Evolutionary conservation across 2,888 invertebrate genomes (phyloP), one percentile per base, ranked within the genome.

Genomic region (Nysson spinosus): DNA sequence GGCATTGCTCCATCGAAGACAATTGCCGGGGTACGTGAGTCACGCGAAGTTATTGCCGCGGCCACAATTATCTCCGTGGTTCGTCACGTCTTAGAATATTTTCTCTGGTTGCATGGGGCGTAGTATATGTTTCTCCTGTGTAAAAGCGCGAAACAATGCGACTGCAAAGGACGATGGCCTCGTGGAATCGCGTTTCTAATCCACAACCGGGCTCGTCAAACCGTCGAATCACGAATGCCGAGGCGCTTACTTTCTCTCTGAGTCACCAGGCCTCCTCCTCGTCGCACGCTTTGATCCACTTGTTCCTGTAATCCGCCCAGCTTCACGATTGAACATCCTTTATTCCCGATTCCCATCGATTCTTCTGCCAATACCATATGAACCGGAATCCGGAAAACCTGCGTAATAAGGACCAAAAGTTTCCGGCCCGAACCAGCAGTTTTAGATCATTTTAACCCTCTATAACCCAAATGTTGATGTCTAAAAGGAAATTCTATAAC

Each of bases 211-310:
- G 69, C 69, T 69, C 77, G 76, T 78, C 77, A 65, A 76, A 72
- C 63, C 72, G 56, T 75, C 77, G 75, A 69, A 69, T 72, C 72
- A 63, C 75, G 69, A 70, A 69, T 74, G 66, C 75, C 74, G 74
- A 70, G 70, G 69, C 72, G 74, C 72, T 80, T 75, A 82, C 82
- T 82, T 82, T 82, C 82, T 81, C 82, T 82, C 82, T 80, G 82
- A 81, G 67, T 82, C 81, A 82, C 75, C 68, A 61, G 42, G 22
- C 28, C 42, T 42, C 69, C 63, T 66, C 69, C 66, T 69, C 77
- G 67, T 55, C 56, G 47, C 14, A 16, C 39, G 49, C 65, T 70
- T 65, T 66, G 70, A 77, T 74, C 61, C 75, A 70, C 69, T 77
- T 72, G 72, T 68, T 70, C 51, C 69, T 49, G 32, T 4, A 9